Conservation (phyloP, 2,797 vertebrate species). For the Ctenopoma multispine region DNA sequence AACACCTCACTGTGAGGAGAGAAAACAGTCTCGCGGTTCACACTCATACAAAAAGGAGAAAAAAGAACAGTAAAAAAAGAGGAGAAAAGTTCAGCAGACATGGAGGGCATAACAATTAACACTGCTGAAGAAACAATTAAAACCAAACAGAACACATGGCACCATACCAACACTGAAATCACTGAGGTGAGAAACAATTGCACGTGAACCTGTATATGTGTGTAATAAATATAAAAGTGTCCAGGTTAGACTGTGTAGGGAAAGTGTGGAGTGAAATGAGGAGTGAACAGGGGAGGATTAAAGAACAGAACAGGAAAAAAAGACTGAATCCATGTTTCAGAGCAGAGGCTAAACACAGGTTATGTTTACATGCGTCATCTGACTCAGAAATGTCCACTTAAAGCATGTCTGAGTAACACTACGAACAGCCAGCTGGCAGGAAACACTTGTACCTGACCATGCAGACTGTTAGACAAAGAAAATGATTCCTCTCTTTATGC, state of each 20-base stretch:
- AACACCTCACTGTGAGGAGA: too few relatives aligned
- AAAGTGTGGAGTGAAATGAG: neutral
- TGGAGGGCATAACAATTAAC: slow-evolving; percentile 2
- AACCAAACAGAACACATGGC: slow-evolving; percentile 4
- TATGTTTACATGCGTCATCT: slow-evolving; percentile 47
- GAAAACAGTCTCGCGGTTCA: too few relatives aligned
- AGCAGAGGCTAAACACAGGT: slow-evolving; percentile 37
- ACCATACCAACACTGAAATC: neutral
- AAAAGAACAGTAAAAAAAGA: neutral
- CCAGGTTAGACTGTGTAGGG: neutral
- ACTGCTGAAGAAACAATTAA: slow-evolving; percentile 5
- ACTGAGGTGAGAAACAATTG: slow-evolving; percentile 14
- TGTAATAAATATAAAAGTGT: neutral
- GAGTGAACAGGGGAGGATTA: slow-evolving; percentile 4
- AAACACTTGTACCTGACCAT: slow-evolving; percentile 11
- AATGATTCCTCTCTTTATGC: neutral
- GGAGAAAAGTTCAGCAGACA: neutral
- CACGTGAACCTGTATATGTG: slow-evolving; percentile 2
- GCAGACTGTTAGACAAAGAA: neutral
- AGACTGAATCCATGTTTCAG: slow-evolving; percentile 24
- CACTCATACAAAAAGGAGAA: neutral
- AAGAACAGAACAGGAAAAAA: slow-evolving; percentile 38
- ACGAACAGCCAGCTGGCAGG: slow-evolving; percentile 42
- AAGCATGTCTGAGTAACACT: slow-evolving; percentile 39
- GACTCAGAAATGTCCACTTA: slow-evolving; percentile 56